Evolutionary conservation across 1,140 invertebrate species (phyloP).

Genomic region (Drosophila nebulosa): DNA sequence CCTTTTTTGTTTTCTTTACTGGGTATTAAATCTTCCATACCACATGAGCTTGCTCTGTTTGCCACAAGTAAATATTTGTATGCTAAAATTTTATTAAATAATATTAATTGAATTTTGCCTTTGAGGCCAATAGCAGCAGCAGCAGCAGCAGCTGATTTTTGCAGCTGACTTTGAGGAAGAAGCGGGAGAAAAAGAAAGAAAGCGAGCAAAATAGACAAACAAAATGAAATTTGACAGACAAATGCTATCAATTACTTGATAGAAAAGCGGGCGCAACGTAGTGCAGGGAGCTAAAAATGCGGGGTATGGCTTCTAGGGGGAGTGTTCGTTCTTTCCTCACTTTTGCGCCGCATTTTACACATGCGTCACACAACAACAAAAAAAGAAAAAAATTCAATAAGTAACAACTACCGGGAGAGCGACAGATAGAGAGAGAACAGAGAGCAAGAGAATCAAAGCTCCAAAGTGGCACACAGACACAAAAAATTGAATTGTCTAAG

Average conservation of each 20-base stretch:
- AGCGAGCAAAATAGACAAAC: constrained; percentile 31
- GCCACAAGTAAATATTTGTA: constrained; percentile 39
- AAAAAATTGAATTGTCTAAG: constrained; percentile 58
- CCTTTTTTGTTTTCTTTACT: not conserved
- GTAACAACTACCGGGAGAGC: not conserved
- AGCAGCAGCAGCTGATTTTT: constrained; percentile 50
- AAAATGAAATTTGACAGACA: constrained; percentile 47
- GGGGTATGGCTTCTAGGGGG: not conserved
- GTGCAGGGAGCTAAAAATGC: not conserved
- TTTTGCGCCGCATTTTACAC: constrained; percentile 53
- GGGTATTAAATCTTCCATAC: constrained; percentile 54
- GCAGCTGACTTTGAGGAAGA: constrained; percentile 42
- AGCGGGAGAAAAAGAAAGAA: not conserved
- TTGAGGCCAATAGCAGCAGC: constrained; percentile 23
- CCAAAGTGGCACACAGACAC: constrained; percentile 50
- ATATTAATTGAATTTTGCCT: constrained; percentile 59
- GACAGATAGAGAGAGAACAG: constrained; percentile 18
- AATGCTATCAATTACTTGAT: constrained; percentile 31
- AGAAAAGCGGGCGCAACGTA: not conserved
- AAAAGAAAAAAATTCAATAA: constrained; percentile 17
- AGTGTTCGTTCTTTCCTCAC: constrained; percentile 22
- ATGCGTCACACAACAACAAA: constrained; percentile 55
- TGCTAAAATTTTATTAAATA: constrained; percentile 58
- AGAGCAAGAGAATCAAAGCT: constrained; percentile 24
- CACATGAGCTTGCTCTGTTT: constrained; percentile 24